Evolutionary conservation across 2,888 invertebrate species (phyloP).

Genomic region (Caprella mutica): DNA sequence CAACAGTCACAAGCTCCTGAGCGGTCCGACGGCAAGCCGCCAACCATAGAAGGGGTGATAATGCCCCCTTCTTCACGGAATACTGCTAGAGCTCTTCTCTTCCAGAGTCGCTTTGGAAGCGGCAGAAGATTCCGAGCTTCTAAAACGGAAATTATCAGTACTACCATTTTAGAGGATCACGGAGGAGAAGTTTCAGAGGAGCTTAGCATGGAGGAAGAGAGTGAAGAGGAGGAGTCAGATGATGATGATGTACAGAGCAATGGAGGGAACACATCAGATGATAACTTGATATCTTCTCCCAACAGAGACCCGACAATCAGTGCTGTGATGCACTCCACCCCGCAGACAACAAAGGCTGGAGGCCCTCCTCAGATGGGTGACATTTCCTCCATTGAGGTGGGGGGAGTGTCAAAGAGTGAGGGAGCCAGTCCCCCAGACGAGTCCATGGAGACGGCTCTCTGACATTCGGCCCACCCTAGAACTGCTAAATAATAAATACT

Average conservation of each 20-base stretch:
- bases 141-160: slow-evolving; percentile 69
- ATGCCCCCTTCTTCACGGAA: slow-evolving; percentile 40
- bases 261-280: slow-evolving; percentile 15
- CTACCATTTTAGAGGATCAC: slow-evolving; percentile 70
- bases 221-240: slow-evolving; percentile 27
- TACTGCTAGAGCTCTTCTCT: slow-evolving; percentile 37
- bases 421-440: slow-evolving; percentile 20
- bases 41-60: slow-evolving; percentile 25
- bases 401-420: not conserved
- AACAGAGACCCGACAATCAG: not conserved
- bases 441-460: slow-evolving; percentile 33
- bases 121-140: slow-evolving; percentile 41
- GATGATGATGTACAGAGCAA: slow-evolving; percentile 22
- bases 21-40: not conserved
- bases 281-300: slow-evolving; percentile 7
- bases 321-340: slow-evolving; percentile 28
- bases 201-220: slow-evolving; percentile 7
- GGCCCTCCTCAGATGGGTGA: slow-evolving; percentile 23
- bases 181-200: slow-evolving; percentile 57
- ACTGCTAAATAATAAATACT: not conserved
- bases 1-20: slow-evolving; percentile 34
- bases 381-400: slow-evolving; percentile 19
- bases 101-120: slow-evolving; percentile 35
- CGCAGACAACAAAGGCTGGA: slow-evolving; percentile 20
- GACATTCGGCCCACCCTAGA: slow-evolving; percentile 33